Percentiles rank a stretch among this genome's conserved stretches.
Evolutionary conservation across 2,888 invertebrate genomes (phyloP).

Genomic region (Acrocyrtus sp.): DNA sequence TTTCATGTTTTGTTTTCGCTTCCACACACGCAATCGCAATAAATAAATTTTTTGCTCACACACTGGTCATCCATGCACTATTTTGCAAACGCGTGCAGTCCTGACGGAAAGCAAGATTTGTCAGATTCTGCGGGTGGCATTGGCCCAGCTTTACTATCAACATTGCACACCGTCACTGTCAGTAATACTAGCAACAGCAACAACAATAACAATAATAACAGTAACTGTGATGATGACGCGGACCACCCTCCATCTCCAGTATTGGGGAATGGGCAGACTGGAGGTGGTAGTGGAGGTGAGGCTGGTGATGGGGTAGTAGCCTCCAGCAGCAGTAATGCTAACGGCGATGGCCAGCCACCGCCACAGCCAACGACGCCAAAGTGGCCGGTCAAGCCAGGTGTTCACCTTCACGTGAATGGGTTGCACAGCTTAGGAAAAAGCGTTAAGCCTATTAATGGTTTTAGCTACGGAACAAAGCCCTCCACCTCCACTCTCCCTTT

Average conservation of each 20-base stretch:
- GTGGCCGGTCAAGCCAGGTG: slow-evolving; percentile 90
- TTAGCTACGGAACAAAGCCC: slow-evolving; percentile 63
- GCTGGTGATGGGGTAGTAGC: slow-evolving; percentile 10
- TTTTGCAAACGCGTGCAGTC: no score
- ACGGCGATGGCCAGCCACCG: slow-evolving; percentile 27
- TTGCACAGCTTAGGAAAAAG: slow-evolving; percentile 73
- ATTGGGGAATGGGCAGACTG: slow-evolving; percentile 2
- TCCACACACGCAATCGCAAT: slow-evolving; percentile 26
- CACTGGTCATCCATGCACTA: no score
- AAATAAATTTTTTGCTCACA: no score
- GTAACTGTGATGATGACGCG: slow-evolving; percentile 26
- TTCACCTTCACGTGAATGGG: slow-evolving; percentile 87
- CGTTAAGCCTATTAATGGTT: slow-evolving; percentile 63
- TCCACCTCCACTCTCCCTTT: slow-evolving; percentile 58
- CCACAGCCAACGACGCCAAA: slow-evolving; percentile 68
- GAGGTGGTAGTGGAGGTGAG: slow-evolving; percentile 17
- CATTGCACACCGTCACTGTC: slow-evolving; percentile 40
- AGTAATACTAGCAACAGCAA: slow-evolving; percentile 33
- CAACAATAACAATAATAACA: slow-evolving; percentile 37
- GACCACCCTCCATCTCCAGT: slow-evolving; percentile 19
- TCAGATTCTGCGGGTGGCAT: slow-evolving; percentile 52
- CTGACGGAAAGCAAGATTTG: slow-evolving; percentile 60
- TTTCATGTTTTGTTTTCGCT: slow-evolving; percentile 48
- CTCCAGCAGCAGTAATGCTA: not conserved
- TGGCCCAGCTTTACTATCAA: slow-evolving; percentile 38